Percentiles rank a stretch among this genome's conserved stretches.
phyloP scores from a whole-genome alignment of 2,888 invertebrate genomes.

The Serrognathus titanus region DNA sequence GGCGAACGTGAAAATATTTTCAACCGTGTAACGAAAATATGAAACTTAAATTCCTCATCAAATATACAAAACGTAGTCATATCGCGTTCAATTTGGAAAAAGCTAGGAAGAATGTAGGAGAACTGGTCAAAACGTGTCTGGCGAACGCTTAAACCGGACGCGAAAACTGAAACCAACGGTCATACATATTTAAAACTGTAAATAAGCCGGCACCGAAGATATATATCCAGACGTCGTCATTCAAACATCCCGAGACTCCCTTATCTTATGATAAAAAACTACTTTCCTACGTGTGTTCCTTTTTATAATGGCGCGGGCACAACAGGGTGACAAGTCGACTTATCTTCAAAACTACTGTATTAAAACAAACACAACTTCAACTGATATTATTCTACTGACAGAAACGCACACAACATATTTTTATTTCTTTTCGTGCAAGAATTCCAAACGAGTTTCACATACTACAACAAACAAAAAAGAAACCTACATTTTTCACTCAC shows the following conservation, averaged over 20 bases:
- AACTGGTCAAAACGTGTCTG: slow-evolving; percentile 16
- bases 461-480: no score
- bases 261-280: not conserved
- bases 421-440: no score
- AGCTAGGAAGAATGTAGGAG: slow-evolving; percentile 13
- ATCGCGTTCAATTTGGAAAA: slow-evolving; percentile 18
- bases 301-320: not conserved
- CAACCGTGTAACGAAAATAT: not conserved
- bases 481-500: no score
- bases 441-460: no score
- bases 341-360: no score
- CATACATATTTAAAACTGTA: slow-evolving; percentile 23
- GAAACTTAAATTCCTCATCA: slow-evolving; percentile 14
- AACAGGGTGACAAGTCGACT: no score
- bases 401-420: no score
- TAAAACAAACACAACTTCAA: no score
- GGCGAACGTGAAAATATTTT: not conserved
- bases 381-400: no score
- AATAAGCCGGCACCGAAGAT: slow-evolving; percentile 13
- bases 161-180: slow-evolving; percentile 10
- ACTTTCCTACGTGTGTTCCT: not conserved
- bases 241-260: not conserved
- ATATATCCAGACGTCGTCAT: not conserved
- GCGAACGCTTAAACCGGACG: slow-evolving; percentile 14
- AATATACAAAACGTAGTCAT: slow-evolving; percentile 14